Evolutionary conservation across 2,888 invertebrate genomes (phyloP).

Genomic region (Volucella bombylans): DNA sequence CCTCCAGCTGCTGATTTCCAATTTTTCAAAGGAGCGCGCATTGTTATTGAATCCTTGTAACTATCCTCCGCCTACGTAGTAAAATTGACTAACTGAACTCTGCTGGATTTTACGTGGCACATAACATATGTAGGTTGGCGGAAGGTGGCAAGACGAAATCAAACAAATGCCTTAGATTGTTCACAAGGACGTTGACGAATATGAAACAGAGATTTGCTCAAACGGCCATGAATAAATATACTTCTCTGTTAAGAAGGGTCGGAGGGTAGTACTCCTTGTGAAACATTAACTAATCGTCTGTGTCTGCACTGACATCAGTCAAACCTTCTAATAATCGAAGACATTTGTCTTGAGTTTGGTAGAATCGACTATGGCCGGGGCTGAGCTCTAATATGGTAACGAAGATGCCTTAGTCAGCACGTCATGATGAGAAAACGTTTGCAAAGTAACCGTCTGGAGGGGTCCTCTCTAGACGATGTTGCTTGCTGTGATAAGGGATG

Average conservation of each 20-base stretch:
- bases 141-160: constrained; percentile 41
- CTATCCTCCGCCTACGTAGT: constrained; percentile 14
- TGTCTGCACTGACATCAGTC: constrained; percentile 53
- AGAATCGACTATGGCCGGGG: not conserved
- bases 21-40: constrained; percentile 34
- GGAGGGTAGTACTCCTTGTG: constrained; percentile 25
- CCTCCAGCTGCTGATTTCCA: constrained; percentile 34
- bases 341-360: constrained; percentile 63
- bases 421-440: constrained; percentile 24
- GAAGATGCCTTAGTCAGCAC: constrained; percentile 28
- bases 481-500: constrained; percentile 58
- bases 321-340: constrained; percentile 59
- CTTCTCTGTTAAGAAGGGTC: constrained; percentile 10
- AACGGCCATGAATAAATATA: constrained; percentile 63
- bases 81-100: not conserved
- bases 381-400: no score
- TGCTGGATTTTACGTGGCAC: not conserved
- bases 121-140: not conserved
- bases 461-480: constrained; percentile 28
- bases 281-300: constrained; percentile 62
- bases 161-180: constrained; percentile 66
- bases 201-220: constrained; percentile 68
- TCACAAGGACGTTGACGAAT: constrained; percentile 70
- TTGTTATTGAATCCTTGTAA: constrained; percentile 56
- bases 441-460: constrained; percentile 43